Base-by-base conservation (phyloP, 2,113 vertebrate genomes). In the Microcebus jonahi region DNA sequence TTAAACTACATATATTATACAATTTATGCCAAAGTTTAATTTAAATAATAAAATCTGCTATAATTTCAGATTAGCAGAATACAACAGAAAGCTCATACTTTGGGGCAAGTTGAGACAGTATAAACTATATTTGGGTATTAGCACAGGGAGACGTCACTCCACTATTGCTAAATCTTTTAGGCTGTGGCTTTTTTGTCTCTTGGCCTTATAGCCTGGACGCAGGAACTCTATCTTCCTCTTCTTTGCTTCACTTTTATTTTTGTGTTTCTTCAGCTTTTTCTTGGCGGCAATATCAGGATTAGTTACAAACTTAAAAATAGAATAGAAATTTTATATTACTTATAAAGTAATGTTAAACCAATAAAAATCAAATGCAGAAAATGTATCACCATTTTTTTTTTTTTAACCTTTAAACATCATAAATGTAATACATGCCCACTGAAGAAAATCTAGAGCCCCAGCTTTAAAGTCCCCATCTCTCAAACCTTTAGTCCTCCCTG, bases 261-360 rank as follows among this genome's bases (percentile, higher is more conserved):
- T 99, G 94, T 99, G 99, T 97, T 99, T 99, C 98, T 99, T 99
- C 48, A 99, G 93, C 96, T 99, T 99, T 97, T 99, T 99, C 98
- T 99, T 99, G 31, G 99, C 99, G 71, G 99, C 99, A 23, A 99
- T 97, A n/a, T 99, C 99, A 1, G 99, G 99, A 97, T 99, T 99
- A 1, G 99, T 98, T 50, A 99, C 99, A 65, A 99, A 99, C 99
- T 99, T 91, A 50, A 88, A 34, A 89, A 96, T 88, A 97, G 88
- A 97, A 88, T 0, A 83, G 91, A 94, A 76, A 88, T 57, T 50
- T 89, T 70, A 6, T 23, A 59, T 96, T 87, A 95, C 73, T 94
- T 96, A 39, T 55, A 48, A 82, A 86, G 85, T 68, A 61, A 36
- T 36, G 17, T 80, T 90, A 92, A 93, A 68, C 45, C 68, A 75